phyloP scores from a whole-genome alignment of 2,797 vertebrate species.

The Tauraco hartlaubi region DNA sequence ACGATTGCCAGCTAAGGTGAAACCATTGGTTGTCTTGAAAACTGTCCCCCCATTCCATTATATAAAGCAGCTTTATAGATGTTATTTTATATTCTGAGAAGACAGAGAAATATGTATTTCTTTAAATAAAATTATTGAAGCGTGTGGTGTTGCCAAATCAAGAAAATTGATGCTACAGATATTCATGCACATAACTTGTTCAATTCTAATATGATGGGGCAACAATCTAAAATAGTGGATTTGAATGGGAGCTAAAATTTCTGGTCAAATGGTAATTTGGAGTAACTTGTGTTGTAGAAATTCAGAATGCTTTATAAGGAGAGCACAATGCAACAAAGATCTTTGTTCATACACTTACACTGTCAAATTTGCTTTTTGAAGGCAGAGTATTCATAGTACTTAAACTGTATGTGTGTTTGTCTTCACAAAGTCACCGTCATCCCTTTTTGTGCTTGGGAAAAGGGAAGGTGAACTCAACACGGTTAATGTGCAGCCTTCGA shows the following conservation, averaged over 20 bases:
- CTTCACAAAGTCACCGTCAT: background rate
- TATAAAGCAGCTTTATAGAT: background rate
- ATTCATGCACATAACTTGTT: background rate
- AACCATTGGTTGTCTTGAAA: background rate
- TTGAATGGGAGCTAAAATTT: background rate
- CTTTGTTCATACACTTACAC: background rate
- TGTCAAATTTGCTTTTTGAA: background rate
- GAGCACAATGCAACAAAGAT: background rate
- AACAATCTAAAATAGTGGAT: background rate
- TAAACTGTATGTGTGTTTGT: background rate
- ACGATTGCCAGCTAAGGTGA: background rate
- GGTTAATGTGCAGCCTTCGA: background rate
- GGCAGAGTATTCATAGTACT: background rate
- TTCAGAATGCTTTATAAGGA: background rate
- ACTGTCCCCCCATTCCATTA: background rate
- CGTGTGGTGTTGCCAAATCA: background rate
- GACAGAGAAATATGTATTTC: background rate
- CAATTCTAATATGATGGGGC: background rate
- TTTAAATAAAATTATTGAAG: background rate
- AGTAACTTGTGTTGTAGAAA: background rate
- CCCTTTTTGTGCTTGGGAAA: background rate
- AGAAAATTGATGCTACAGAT: background rate
- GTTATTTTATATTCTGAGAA: background rate
- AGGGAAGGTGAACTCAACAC: background rate
- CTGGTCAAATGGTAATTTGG: background rate